Evolutionary conservation across 2,888 invertebrate species (phyloP).

Genomic region (Chrysolina haemoptera): DNA sequence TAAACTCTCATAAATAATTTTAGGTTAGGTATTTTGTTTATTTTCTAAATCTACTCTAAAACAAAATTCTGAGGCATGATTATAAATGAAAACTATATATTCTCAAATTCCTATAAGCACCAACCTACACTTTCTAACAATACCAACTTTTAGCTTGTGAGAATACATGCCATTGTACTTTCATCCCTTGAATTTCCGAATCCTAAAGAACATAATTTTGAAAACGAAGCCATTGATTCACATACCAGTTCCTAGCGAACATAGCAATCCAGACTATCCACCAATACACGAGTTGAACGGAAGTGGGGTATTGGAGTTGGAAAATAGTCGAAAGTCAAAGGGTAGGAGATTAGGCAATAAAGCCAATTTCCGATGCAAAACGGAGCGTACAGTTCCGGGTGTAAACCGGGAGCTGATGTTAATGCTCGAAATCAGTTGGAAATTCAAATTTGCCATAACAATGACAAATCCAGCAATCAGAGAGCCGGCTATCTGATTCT

Average conservation of each 20-base stretch:
- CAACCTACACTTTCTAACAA: too few relatives aligned
- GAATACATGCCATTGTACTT: too few relatives aligned
- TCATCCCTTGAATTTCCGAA: too few relatives aligned
- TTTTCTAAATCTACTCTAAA: too few relatives aligned
- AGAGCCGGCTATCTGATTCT: slow-evolving; percentile 42
- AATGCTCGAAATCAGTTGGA: slow-evolving; percentile 52
- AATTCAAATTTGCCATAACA: slow-evolving; percentile 54
- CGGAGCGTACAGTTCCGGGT: slow-evolving; percentile 54
- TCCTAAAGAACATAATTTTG: neutral
- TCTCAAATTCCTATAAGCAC: too few relatives aligned
- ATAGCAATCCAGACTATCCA: neutral
- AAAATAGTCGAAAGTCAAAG: slow-evolving; percentile 60
- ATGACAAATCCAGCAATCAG: slow-evolving; percentile 52
- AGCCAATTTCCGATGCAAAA: slow-evolving; percentile 61
- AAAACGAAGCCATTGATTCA: neutral
- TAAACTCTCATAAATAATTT: too few relatives aligned
- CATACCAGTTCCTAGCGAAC: neutral
- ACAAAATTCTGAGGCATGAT: too few relatives aligned
- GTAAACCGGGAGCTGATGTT: slow-evolving; percentile 48
- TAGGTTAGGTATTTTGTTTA: too few relatives aligned
- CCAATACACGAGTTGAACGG: slow-evolving; percentile 5
- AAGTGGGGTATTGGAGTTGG: slow-evolving; percentile 41
- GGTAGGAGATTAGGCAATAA: slow-evolving; percentile 61
- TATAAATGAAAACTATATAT: too few relatives aligned
- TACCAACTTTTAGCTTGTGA: too few relatives aligned